Conservation (phyloP, 2,888 invertebrate genomes). For the Lochmaea crataegi region DNA sequence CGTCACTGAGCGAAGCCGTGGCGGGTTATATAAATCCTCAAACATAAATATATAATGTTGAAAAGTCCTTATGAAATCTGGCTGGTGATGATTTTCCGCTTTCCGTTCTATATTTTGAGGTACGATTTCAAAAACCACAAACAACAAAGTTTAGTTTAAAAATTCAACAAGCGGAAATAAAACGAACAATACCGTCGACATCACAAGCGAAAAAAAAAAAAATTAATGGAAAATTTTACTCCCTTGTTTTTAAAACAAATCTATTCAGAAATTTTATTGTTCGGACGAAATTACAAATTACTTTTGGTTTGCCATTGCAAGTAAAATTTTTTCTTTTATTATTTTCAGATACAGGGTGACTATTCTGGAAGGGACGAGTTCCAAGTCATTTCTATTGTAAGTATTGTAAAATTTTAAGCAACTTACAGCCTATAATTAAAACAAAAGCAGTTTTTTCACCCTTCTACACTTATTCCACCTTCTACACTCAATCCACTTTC, state of each 20-base stretch:
- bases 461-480: too few relatives aligned
- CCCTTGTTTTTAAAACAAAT: background rate
- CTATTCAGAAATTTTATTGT: background rate
- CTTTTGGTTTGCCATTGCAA: background rate
- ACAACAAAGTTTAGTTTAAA: background rate
- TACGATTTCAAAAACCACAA: background rate
- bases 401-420: too few relatives aligned
- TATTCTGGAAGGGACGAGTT: too few relatives aligned
- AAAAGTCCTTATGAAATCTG: too few relatives aligned
- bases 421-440: too few relatives aligned
- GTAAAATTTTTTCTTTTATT: background rate
- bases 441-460: too few relatives aligned
- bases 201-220: background rate
- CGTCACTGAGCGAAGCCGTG: too few relatives aligned
- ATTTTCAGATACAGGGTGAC: background rate
- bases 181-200: background rate
- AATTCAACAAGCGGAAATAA: conserved; percentile 1
- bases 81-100: background rate
- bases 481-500: too few relatives aligned
- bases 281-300: background rate
- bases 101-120: background rate
- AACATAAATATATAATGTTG: too few relatives aligned
- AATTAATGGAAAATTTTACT: conserved; percentile 4
- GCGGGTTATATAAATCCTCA: too few relatives aligned
- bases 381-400: too few relatives aligned